Conservation (phyloP, 2,888 invertebrate species). For the Tiliacea citrago region DNA sequence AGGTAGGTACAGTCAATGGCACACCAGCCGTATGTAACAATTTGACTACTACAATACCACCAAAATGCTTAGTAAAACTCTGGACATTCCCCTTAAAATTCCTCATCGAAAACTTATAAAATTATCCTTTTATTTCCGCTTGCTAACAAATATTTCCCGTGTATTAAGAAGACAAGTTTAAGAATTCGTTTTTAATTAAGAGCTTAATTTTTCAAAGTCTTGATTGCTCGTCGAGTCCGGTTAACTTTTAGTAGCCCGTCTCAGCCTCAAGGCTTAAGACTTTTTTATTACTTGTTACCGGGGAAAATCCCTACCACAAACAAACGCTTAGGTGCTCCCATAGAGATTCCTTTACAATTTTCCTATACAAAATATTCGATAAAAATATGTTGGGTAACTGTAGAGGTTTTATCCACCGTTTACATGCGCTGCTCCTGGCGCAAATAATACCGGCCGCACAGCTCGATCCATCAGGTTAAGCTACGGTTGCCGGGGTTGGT, state of each 20-base stretch:
- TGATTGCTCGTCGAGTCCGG: conserved; percentile 77
- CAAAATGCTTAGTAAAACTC: neutral
- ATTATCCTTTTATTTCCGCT: conserved; percentile 8
- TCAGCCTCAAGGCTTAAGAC: conserved; percentile 76
- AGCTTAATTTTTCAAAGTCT: conserved; percentile 80
- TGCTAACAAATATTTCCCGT: conserved; percentile 12
- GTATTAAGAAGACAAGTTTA: conserved; percentile 52
- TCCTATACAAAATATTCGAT: conserved; percentile 44
- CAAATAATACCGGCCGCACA: too few species aligned
- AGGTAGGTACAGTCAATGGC: too few species aligned
- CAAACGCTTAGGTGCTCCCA: conserved; percentile 57
- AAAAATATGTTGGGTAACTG: conserved; percentile 3
- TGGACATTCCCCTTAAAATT: neutral
- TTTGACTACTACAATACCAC: neutral
- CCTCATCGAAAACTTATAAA: neutral
- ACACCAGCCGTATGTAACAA: too few species aligned
- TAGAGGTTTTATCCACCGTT: conserved; percentile 3
- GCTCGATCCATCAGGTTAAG: too few species aligned
- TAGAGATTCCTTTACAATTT: conserved; percentile 48
- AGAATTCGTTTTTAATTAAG: conserved; percentile 80
- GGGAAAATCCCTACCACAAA: conserved; percentile 78
- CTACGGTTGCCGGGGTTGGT: too few species aligned
- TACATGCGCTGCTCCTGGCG: too few species aligned
- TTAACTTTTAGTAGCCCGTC: conserved; percentile 76
- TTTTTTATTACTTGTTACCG: conserved; percentile 81